Base-by-base conservation (phyloP, 2,888 invertebrate species). In the Cheilosia urbana region DNA sequence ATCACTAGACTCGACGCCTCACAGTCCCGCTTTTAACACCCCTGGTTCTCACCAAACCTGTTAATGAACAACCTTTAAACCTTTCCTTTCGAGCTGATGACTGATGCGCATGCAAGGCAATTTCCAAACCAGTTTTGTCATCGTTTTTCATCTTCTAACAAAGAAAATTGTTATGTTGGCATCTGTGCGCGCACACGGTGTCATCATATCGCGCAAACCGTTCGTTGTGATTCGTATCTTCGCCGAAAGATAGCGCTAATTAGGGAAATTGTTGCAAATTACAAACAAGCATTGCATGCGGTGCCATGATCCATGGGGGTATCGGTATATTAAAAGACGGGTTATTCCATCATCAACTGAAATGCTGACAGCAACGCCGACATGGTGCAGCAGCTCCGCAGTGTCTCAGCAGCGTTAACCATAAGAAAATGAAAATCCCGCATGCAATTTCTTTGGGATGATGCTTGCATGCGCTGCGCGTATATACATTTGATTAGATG, bases 231-330 rank as follows among this genome's bases (percentile, higher is more conserved):
- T 58, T 51, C 58, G 47, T 60, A 60, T 63, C 71, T 71, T 51
- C 53, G 13, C 21, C 80, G 19, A 84, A 62, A 80, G 80, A 84
- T 82, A 77, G 69, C 42, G 84, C 49, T 84, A 84, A 84, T 80
- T 84, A 80, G 75, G 80, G 55, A 84, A 84, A 84, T 84, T 84
- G 71, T 66, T 84, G 75, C 75, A 75, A 80, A 84, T 80, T 80
- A 80, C 71, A 65, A 62, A 58, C 60, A 68, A 24, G 40, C 58
- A 69, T 53, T 57, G 42, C 27, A 27, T 60, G 55, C 37, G 19
- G 47, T 62, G 37, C 13, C 13, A 37, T 37, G 37, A 37, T 66
- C 66, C 60, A 24, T 58, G 51, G 15, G 45, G 57, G 58, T 21
- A 37, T 65, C 21, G 57, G 58, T n/a, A 37, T 58, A 34, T 60